Evolutionary conservation across 2,797 vertebrate species (phyloP).

Genomic region (Vireo griseus): DNA sequence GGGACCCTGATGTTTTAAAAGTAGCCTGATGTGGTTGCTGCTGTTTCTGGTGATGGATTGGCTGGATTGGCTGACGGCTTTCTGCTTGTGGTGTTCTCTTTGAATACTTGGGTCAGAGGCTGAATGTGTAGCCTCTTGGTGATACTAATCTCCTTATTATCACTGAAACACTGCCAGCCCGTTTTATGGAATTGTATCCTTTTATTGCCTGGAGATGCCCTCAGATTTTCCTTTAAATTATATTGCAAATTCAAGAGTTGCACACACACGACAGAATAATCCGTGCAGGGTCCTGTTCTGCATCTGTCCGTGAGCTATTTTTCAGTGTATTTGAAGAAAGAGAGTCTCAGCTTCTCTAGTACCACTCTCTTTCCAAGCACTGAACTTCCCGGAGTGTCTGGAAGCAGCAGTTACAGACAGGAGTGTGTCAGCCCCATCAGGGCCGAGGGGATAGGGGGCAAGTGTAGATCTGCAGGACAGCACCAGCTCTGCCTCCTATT

Average conservation of each 20-base stretch:
- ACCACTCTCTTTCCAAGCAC: background rate
- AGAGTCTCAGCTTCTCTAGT: background rate
- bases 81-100: background rate
- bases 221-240: background rate
- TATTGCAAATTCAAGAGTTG: background rate
- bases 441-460: rapidly evolving
- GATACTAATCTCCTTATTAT: background rate
- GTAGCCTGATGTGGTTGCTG: background rate
- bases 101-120: background rate
- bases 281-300: rapidly evolving
- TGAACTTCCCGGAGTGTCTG: background rate
- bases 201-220: background rate
- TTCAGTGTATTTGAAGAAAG: background rate
- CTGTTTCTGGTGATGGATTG: background rate
- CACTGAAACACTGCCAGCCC: background rate
- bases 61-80: background rate
- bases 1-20: background rate
- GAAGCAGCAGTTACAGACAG: background rate
- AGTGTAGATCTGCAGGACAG: background rate
- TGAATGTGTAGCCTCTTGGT: background rate
- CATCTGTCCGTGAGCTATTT: background rate
- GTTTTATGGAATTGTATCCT: background rate
- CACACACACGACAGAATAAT: rapidly evolving
- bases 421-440: background rate
- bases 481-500: background rate